phyloP scores from a whole-genome alignment of 2,797 vertebrate species.

The Scleropages formosus region DNA sequence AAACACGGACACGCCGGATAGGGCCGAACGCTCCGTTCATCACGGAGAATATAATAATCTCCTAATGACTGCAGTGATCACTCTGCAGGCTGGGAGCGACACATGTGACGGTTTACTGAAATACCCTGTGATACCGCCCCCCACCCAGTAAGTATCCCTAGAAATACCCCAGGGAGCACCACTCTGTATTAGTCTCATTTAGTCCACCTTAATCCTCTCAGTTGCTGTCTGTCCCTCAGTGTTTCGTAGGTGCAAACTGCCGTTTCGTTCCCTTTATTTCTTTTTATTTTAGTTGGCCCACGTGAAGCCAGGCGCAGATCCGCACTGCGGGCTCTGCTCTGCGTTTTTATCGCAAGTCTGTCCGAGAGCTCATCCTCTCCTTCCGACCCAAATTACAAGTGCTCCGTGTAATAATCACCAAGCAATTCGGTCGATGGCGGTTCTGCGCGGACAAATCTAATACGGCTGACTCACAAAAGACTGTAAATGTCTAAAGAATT shows the following conservation, averaged over 20 bases:
- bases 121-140: neutral
- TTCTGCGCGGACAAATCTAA: constrained; percentile 45
- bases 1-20: too few species aligned
- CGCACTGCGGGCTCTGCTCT: neutral
- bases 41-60: neutral
- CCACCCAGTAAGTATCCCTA: neutral
- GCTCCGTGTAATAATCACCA: constrained; percentile 49
- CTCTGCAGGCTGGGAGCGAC: neutral
- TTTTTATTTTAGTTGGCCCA: neutral
- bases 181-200: neutral
- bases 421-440: constrained; percentile 37
- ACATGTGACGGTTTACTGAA: neutral
- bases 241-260: neutral
- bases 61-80: neutral
- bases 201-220: neutral
- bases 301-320: neutral
- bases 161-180: neutral
- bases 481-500: constrained; percentile 45
- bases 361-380: constrained; percentile 32
- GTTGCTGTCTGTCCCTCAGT: neutral
- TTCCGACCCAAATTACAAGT: constrained; percentile 54
- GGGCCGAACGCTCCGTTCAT: neutral
- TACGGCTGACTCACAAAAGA: constrained; percentile 37
- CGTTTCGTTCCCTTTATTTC: neutral
- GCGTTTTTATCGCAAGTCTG: neutral